phyloP scores from a whole-genome alignment of 1,140 invertebrate genomes.

The Hycleus cichorii region DNA sequence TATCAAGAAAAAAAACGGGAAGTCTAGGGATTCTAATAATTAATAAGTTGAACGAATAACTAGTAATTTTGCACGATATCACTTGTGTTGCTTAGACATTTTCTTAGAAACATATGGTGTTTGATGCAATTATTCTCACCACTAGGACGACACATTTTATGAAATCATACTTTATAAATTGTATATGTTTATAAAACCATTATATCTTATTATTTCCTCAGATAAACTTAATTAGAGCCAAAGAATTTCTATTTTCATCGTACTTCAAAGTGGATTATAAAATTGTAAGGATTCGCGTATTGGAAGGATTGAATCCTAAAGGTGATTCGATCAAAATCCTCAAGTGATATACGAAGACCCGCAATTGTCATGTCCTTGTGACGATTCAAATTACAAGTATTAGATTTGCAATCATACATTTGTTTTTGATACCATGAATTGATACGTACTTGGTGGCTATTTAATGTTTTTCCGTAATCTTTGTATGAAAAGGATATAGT shows the following conservation, averaged over 20 bases:
- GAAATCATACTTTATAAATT: neutral
- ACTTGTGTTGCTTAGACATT: slow-evolving; percentile 14
- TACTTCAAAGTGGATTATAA: slow-evolving; percentile 4
- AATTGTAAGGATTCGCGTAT: slow-evolving; percentile 27
- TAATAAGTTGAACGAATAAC: slow-evolving; percentile 8
- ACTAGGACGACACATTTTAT: slow-evolving; percentile 1
- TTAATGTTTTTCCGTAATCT: slow-evolving; percentile 32
- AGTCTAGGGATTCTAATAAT: slow-evolving; percentile 7
- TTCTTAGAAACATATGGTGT: slow-evolving; percentile 19
- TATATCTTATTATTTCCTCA: neutral
- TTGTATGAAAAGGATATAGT: slow-evolving; percentile 83
- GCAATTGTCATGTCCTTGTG: slow-evolving; percentile 1
- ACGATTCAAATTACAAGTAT: slow-evolving; percentile 3
- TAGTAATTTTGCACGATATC: slow-evolving; percentile 4
- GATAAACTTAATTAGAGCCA: neutral
- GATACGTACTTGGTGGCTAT: slow-evolving; percentile 27
- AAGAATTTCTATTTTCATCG: too few relatives aligned
- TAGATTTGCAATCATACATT: too few relatives aligned
- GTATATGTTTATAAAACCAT: neutral
- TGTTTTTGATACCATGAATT: neutral
- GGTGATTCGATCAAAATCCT: slow-evolving; percentile 6
- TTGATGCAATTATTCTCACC: slow-evolving; percentile 20
- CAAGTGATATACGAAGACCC: slow-evolving; percentile 25
- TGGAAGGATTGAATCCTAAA: slow-evolving; percentile 21
- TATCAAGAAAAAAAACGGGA: slow-evolving; percentile 1